phyloP scores from a whole-genome alignment of 2,888 invertebrate genomes.

The Caenorhabditis sp. region DNA sequence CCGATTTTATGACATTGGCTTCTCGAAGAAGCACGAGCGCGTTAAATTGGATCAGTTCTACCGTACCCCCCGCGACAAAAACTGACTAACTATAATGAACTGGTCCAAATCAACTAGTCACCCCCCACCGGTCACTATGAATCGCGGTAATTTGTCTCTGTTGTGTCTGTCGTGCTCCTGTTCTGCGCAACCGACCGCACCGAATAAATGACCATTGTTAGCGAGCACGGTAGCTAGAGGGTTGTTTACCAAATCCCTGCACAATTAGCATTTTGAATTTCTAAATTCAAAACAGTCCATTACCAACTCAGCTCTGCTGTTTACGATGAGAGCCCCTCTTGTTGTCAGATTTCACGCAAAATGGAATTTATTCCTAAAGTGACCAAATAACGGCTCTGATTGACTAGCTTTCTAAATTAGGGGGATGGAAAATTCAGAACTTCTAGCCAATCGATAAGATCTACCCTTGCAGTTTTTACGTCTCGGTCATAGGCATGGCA shows the following conservation, averaged over 20 bases:
- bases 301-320: too few species aligned
- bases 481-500: constrained; percentile 14
- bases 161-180: constrained; percentile 19
- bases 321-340: too few species aligned
- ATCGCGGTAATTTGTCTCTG: constrained; percentile 48
- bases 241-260: constrained; percentile 38
- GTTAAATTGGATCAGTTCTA: constrained; percentile 7
- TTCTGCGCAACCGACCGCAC: constrained; percentile 43
- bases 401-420: too few species aligned
- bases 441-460: too few species aligned
- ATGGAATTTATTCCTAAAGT: too few species aligned
- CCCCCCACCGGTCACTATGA: too few species aligned
- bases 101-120: too few species aligned
- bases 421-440: too few species aligned
- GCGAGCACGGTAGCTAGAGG: constrained; percentile 23
- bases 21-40: neutral
- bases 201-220: constrained; percentile 43
- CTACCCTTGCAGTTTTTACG: too few species aligned
- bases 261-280: constrained; percentile 48
- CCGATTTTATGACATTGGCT: constrained; percentile 18
- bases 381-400: too few species aligned
- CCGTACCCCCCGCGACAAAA: neutral
- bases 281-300: too few species aligned
- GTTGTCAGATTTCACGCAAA: too few species aligned
- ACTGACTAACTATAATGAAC: constrained; percentile 16